Conservation (phyloP, 1,140 invertebrate genomes). For the Carposina sasakii region DNA sequence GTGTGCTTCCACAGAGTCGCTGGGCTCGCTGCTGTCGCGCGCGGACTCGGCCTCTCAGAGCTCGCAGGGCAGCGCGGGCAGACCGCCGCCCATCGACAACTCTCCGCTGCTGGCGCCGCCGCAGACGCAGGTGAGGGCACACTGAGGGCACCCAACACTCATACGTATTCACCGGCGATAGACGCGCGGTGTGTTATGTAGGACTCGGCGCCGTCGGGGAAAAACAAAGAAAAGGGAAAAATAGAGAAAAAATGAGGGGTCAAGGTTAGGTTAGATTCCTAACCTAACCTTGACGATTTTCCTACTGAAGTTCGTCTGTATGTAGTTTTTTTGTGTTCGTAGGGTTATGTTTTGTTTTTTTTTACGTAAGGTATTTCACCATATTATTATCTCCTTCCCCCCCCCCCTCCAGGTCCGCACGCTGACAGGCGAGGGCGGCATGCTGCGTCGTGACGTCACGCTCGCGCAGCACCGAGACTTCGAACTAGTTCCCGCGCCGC, state of each 20-base stretch:
- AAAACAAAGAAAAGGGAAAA: too few relatives aligned
- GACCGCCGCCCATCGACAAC: slow-evolving; percentile 81
- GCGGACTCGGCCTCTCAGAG: slow-evolving; percentile 70
- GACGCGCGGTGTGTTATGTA: too few relatives aligned
- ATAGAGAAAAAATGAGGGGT: too few relatives aligned
- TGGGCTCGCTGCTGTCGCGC: slow-evolving; percentile 72
- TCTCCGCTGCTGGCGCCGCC: slow-evolving; percentile 76
- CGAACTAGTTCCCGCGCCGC: slow-evolving; percentile 85
- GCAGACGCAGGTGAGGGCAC: slow-evolving; percentile 72
- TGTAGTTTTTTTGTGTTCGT: too few relatives aligned
- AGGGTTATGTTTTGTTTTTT: too few relatives aligned
- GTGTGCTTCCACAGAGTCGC: slow-evolving; percentile 69
- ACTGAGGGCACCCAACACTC: not conserved
- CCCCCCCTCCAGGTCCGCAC: slow-evolving; percentile 55
- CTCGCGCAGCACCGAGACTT: slow-evolving; percentile 85
- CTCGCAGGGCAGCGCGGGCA: slow-evolving; percentile 67
- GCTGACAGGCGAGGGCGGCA: slow-evolving; percentile 90
- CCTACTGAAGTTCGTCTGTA: too few relatives aligned
- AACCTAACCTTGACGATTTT: too few relatives aligned
- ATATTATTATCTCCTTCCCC: too few relatives aligned
- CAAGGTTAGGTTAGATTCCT: too few relatives aligned
- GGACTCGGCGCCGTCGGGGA: too few relatives aligned
- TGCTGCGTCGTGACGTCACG: slow-evolving; percentile 80
- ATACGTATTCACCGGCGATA: too few relatives aligned
- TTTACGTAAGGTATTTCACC: too few relatives aligned